Base-by-base conservation (phyloP, 2,113 vertebrate species). In the Callipepla californica region DNA sequence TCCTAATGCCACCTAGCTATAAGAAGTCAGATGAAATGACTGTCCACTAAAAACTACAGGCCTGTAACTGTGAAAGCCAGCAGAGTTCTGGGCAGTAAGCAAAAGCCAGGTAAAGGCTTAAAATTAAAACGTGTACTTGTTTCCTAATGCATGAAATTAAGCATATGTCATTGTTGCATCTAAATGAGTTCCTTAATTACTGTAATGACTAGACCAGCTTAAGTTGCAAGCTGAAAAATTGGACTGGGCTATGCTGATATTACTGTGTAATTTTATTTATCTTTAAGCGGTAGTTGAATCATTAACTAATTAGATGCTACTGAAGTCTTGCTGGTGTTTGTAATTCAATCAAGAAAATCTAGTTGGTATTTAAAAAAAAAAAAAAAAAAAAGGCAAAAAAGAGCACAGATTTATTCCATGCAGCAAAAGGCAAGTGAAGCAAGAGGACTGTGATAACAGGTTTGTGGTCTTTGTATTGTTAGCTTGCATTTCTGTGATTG, bases 131-230 rank as follows among this genome's bases (percentile, higher is more conserved):
- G 5, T 40, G 40, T 13, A 40, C 40, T 40, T 40, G 40, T 40
- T 40, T 40, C 40, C 12, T 12, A 40, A 40, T 40, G 40, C 40
- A 40, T 40, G 40, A 40, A 89, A 89, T 9, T 16, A 63, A 90
- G 34, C 69, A 92, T 74, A 51, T 93, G 89, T 66, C 30, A 69
- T 70, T 72, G n/a, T 44, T 94, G 93, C 80, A 22, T 23, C 58
- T 90, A 80, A 89, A 69, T 17, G 22, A 58, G 51, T 94, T 78
- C 88, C 9, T 44, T 93, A 93, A 93, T 36, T 95, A 93, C 92
- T 69, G 45, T 57, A 86, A 84, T 72, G 74, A 59, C 69, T 75
- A 75, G 66, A 89, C 89, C 65, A 40, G 75, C 48, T 96, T 80
- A 90, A 86, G 74, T 79, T 87, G 55, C 57, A 85, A 67, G 73